These are phyloP conservation scores for Coturnix japonica DNA, from an alignment of 2,113 vertebrate species.

Conservation along the genomic window DNA sequence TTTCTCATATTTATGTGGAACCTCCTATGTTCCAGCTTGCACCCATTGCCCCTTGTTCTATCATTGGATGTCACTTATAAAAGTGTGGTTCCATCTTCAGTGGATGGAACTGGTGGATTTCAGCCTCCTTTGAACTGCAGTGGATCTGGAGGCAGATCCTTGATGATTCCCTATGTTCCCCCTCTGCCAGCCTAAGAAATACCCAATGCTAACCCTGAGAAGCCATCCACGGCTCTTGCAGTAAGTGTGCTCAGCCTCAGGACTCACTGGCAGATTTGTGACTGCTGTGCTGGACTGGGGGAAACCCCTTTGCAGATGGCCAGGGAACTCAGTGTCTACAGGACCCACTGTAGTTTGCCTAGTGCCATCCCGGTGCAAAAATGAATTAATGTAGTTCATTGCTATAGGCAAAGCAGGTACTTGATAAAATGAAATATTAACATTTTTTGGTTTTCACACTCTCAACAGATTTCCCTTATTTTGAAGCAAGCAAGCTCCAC, in stretches of 20 bases:
- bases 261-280: neutral
- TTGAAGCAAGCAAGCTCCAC: neutral
- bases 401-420: neutral
- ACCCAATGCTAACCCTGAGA: neutral
- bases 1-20: too few species aligned
- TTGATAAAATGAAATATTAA: neutral
- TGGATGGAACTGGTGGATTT: neutral
- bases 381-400: neutral
- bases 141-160: rapidly evolving
- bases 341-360: neutral
- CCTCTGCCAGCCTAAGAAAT: neutral
- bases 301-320: neutral
- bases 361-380: neutral
- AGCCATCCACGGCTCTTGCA: neutral
- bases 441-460: neutral
- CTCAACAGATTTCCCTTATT: neutral
- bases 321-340: neutral
- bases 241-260: neutral
- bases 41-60: too few species aligned
- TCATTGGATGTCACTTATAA: too few species aligned
- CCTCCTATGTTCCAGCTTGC: too few species aligned
- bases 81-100: too few species aligned
- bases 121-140: neutral
- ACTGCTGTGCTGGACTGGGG: rapidly evolving
- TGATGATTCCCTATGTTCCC: neutral